Evolutionary conservation across 2,888 invertebrate species (phyloP), one percentile per base, ranked within the genome.

Genomic region (Mythimna lalbum): DNA sequence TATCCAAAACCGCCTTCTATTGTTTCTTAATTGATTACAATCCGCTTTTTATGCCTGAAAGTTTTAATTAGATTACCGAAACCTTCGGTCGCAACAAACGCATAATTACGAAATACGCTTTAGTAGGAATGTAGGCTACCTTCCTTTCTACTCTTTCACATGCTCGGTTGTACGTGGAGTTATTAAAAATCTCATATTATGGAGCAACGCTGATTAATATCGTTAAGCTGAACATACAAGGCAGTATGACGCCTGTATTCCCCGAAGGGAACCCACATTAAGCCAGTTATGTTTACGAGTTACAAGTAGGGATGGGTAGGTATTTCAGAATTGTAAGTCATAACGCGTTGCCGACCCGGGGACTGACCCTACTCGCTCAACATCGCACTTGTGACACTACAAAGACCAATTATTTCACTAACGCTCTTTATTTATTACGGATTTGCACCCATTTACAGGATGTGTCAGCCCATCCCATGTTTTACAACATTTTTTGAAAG

Each of bases 31-130:
- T 65, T 66, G 50, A 59, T 53, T 59, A 59, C 49, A 50, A 31
- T 19, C 14, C 14, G 31, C 27, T 50, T 49, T 66, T 47, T n/a
- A 17, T 43, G 17, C 47, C 49, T 17, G 17, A 61, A 78, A 77
- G 52, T 73, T 77, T 77, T 67, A 78, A 77, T 78, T 57, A 67
- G 67, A 52, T 67, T 33, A 31, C 61, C 21, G 39, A 61, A 67
- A 63, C 21, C 36, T 57, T 21, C 56, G 14, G 23, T 61, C 17
- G 33, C 53, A 61, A 63, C 23, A 73, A 33, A 52, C 39, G 12
- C 50, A 31, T 23, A 49, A 47, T 72, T 67, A 27, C 36, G 7
- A 21, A 61, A 63, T 31, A 49, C 27, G 14, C 9, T 53, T 21
- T 31, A 66, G 47, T 53, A 23, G 9, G 27, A 27, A 53, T 49